Percentiles rank a stretch among this genome's conserved stretches.
phyloP scores from a whole-genome alignment of 2,888 invertebrate genomes.

The Ormyrus labotus region DNA sequence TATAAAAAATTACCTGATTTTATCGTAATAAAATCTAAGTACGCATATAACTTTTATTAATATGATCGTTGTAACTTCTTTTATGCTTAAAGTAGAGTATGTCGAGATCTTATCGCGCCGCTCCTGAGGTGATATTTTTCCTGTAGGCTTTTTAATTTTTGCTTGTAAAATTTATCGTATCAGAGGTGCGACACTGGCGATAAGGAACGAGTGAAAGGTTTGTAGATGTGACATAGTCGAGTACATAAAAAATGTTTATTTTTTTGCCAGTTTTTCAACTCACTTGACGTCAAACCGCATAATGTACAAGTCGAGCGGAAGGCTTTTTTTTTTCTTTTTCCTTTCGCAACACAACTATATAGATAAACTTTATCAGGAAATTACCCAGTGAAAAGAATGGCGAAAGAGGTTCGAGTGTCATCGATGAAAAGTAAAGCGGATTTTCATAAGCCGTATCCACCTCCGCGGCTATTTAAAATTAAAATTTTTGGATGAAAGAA shows the following conservation, averaged over 20 bases:
- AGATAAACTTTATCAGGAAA: background rate
- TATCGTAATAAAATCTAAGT: constrained; percentile 38
- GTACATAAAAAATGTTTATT: background rate
- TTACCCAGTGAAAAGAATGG: background rate
- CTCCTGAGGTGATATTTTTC: constrained; percentile 20
- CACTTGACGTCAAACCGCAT: background rate
- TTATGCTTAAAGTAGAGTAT: constrained; percentile 25
- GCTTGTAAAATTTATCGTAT: constrained; percentile 34
- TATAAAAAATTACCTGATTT: constrained; percentile 23
- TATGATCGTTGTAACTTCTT: constrained; percentile 32
- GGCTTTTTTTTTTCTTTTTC: background rate
- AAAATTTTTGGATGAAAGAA: constrained; percentile 13
- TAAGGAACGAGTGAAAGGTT: constrained; percentile 29
- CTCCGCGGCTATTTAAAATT: constrained; percentile 26
- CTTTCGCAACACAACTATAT: background rate
- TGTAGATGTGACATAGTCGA: constrained; percentile 20
- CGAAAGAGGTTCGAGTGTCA: constrained; percentile 22
- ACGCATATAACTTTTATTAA: constrained; percentile 39
- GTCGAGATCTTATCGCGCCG: constrained; percentile 31
- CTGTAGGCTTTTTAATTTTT: constrained; percentile 30
- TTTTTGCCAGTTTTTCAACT: background rate
- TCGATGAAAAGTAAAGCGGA: constrained; percentile 16
- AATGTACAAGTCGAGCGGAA: background rate
- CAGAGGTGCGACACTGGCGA: background rate
- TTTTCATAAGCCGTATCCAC: constrained; percentile 5